Evolutionary conservation across 1,140 invertebrate genomes (phyloP).

Genomic region (Battus philenor): DNA sequence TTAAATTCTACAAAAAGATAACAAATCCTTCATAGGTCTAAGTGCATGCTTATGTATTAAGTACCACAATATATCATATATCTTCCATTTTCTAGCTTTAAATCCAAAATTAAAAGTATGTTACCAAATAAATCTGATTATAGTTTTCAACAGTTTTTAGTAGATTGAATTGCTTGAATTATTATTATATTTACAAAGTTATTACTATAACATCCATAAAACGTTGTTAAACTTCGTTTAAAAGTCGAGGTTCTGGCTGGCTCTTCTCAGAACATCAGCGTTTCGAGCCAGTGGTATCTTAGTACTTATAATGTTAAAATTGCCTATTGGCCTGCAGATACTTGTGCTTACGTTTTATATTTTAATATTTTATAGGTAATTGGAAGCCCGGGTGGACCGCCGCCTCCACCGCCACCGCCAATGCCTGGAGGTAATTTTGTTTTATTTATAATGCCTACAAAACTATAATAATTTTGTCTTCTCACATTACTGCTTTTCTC

Average conservation of each 20-base stretch:
- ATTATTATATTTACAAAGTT: background rate
- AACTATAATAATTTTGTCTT: background rate
- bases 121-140: too few relatives aligned
- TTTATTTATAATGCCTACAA: constrained; percentile 4
- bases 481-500: too few relatives aligned
- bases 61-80: too few relatives aligned
- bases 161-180: background rate
- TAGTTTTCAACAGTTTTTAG: constrained; percentile 25
- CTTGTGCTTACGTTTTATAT: constrained; percentile 7
- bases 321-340: constrained; percentile 2
- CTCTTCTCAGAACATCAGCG: too few relatives aligned
- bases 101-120: too few relatives aligned
- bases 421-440: constrained; percentile 59
- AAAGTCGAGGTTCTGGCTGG: background rate
- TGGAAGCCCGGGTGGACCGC: constrained; percentile 57
- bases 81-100: too few relatives aligned
- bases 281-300: too few relatives aligned
- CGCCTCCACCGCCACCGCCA: constrained; percentile 69
- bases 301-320: background rate
- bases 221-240: too few relatives aligned
- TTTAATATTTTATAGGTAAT: constrained; percentile 40
- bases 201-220: too few relatives aligned
- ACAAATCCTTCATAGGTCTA: too few relatives aligned
- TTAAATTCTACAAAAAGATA: too few relatives aligned
- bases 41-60: background rate